These are phyloP conservation scores for Chascanopsetta lugubris DNA, from an alignment of 2,113 vertebrate genomes.

Conservation along the genomic window DNA sequence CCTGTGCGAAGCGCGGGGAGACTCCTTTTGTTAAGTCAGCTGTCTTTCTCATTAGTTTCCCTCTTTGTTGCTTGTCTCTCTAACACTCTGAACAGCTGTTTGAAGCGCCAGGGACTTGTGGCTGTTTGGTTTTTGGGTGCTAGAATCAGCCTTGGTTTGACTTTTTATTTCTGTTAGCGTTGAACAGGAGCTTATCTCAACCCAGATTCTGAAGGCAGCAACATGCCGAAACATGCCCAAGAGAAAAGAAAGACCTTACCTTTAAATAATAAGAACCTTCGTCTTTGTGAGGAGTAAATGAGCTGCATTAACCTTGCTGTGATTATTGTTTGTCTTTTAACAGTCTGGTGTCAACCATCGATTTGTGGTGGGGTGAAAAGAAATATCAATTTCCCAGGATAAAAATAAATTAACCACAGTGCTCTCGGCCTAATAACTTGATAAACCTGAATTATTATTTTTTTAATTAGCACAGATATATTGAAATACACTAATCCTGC, in stretches of 20 bases:
- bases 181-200: constrained; percentile 8
- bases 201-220: constrained; percentile 23
- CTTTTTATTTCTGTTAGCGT: constrained; percentile 11
- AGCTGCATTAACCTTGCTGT: constrained; percentile 14
- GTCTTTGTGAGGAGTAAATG: constrained; percentile 10
- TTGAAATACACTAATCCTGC: no score
- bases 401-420: not conserved
- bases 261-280: constrained; percentile 14
- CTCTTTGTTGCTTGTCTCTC: constrained; percentile 44
- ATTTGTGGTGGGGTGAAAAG: not conserved
- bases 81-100: constrained; percentile 69
- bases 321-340: not conserved
- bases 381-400: not conserved
- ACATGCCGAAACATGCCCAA: constrained; percentile 57
- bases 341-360: not conserved
- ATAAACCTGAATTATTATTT: not conserved
- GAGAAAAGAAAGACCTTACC: constrained; percentile 19
- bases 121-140: constrained; percentile 47
- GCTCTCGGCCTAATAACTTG: not conserved
- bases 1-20: constrained; percentile 26
- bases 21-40: constrained; percentile 74
- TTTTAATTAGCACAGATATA: no score
- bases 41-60: constrained; percentile 75
- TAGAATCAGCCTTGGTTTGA: constrained; percentile 30
- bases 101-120: constrained; percentile 38